Conservation (phyloP, 2,888 invertebrate species). For the Cistogaster globosa region DNA sequence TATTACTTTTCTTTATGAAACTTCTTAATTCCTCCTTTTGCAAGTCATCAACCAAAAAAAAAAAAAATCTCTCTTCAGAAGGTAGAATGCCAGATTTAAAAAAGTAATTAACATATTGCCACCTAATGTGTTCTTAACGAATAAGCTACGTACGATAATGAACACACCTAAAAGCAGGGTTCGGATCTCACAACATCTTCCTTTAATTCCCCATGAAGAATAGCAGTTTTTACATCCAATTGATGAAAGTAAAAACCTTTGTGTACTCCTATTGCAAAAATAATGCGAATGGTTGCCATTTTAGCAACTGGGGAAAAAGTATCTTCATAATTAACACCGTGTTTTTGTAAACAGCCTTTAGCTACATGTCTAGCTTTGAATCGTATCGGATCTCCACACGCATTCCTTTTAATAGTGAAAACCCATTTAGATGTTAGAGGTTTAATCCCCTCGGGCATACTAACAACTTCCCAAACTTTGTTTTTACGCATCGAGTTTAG, state of each 20-base stretch:
- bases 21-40: too few relatives aligned
- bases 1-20: too few relatives aligned
- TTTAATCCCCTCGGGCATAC: neutral
- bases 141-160: too few relatives aligned
- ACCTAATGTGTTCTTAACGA: too few relatives aligned
- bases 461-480: too few relatives aligned
- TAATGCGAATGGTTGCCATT: slow-evolving; percentile 7
- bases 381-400: neutral
- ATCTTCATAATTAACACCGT: slow-evolving; percentile 3
- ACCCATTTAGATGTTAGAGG: slow-evolving; percentile 24
- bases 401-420: slow-evolving; percentile 4
- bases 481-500: too few relatives aligned
- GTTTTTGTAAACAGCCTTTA: slow-evolving; percentile 11
- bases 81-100: too few relatives aligned
- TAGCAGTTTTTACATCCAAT: slow-evolving; percentile 19
- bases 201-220: neutral
- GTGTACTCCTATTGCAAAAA: neutral
- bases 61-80: too few relatives aligned
- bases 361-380: slow-evolving; percentile 10
- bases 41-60: too few relatives aligned
- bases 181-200: too few relatives aligned
- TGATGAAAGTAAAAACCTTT: neutral
- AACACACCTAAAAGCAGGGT: too few relatives aligned
- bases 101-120: too few relatives aligned
- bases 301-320: slow-evolving; percentile 20